Evolutionary conservation across 2,113 vertebrate genomes (phyloP).

Genomic region (Pteropus alecto): DNA sequence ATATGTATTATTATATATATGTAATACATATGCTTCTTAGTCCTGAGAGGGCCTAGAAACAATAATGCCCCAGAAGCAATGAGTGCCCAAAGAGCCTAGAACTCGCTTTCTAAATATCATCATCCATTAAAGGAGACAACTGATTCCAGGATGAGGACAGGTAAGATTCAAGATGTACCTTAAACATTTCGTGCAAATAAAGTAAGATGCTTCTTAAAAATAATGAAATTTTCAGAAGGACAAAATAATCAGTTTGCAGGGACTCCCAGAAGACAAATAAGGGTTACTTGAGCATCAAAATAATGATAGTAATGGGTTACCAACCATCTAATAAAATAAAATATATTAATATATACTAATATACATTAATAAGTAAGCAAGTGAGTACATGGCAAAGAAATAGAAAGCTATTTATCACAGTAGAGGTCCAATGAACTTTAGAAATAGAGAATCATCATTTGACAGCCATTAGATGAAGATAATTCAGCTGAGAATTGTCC

Average conservation of each 20-base stretch:
- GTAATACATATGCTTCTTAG: background rate
- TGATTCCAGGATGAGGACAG: background rate
- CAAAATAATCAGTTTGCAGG: background rate
- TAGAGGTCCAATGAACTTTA: background rate
- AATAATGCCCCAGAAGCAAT: background rate
- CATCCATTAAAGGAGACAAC: background rate
- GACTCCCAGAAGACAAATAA: background rate
- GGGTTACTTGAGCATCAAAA: background rate
- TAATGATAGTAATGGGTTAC: background rate
- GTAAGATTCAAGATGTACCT: background rate
- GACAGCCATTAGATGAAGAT: background rate
- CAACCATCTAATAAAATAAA: background rate
- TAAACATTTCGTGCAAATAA: background rate
- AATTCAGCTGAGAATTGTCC: background rate
- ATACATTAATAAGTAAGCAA: background rate
- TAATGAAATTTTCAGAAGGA: background rate
- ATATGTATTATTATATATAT: background rate
- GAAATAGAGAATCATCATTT: background rate
- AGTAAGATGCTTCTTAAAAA: background rate
- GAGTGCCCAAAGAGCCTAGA: background rate
- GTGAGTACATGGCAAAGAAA: background rate
- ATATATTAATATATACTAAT: background rate
- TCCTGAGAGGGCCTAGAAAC: background rate
- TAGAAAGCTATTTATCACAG: background rate
- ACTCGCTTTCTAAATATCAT: background rate